Evolutionary conservation across 2,113 vertebrate genomes (phyloP).

Genomic region (Panurus biarmicus): DNA sequence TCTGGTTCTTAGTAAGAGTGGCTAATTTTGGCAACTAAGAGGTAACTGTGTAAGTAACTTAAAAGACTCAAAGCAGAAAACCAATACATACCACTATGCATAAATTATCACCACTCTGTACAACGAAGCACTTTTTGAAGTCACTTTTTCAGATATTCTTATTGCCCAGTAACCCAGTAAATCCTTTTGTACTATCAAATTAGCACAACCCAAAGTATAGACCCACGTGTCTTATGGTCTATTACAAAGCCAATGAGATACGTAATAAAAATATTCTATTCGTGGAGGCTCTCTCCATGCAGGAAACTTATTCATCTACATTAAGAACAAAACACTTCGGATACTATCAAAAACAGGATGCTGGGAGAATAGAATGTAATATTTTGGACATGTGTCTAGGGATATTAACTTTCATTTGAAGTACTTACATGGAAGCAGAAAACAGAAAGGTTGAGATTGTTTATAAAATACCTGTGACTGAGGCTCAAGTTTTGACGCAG

Average conservation of each 20-base stretch:
- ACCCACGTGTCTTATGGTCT: background rate
- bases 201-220: background rate
- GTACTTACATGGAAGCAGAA: background rate
- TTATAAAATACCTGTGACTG: background rate
- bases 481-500: background rate
- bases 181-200: background rate
- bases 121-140: background rate
- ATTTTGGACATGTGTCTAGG: background rate
- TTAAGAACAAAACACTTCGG: background rate
- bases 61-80: background rate
- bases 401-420: background rate
- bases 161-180: background rate
- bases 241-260: background rate
- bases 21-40: background rate
- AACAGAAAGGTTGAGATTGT: background rate
- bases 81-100: background rate
- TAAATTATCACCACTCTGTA: background rate
- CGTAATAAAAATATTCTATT: background rate
- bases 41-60: background rate
- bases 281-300: background rate
- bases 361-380: background rate
- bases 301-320: background rate
- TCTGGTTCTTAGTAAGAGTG: background rate
- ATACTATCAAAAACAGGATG: background rate
- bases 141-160: background rate